phyloP scores from a whole-genome alignment of 2,797 vertebrate species.

The Sebastes trivittatus region DNA sequence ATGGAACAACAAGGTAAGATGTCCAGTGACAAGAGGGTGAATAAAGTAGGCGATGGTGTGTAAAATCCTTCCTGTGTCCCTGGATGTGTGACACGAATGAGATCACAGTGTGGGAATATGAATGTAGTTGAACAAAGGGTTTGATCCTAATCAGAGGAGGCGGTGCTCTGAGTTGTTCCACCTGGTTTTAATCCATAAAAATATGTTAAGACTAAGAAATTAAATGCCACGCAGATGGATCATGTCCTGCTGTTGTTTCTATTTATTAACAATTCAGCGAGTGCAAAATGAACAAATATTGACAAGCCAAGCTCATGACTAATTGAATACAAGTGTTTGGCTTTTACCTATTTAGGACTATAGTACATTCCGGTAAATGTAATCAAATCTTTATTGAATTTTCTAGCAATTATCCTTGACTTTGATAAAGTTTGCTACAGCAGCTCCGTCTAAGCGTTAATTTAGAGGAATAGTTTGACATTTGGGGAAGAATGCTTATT shows the following conservation, averaged over 20 bases:
- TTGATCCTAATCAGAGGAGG: slow-evolving; percentile 15
- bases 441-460: background rate
- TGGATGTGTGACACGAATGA: slow-evolving; percentile 45
- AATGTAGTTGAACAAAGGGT: slow-evolving; percentile 5
- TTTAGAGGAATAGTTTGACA: background rate
- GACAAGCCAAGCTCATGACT: background rate
- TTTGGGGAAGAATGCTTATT: background rate
- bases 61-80: slow-evolving; percentile 52
- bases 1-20: slow-evolving; percentile 94
- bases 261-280: background rate
- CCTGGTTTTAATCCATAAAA: slow-evolving; percentile 4
- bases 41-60: slow-evolving; percentile 47
- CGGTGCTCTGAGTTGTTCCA: background rate
- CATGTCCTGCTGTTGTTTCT: slow-evolving; percentile 5
- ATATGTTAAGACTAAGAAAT: slow-evolving; percentile 7
- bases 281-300: slow-evolving; percentile 19
- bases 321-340: background rate
- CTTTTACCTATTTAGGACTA: slow-evolving; percentile 1
- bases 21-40: slow-evolving; percentile 48
- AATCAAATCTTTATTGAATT: slow-evolving; percentile 9
- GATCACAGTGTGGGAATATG: slow-evolving; percentile 40
- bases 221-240: slow-evolving; percentile 24
- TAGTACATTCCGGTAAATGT: slow-evolving; percentile 7
- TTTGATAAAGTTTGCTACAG: background rate
- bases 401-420: background rate